Base-by-base conservation (phyloP, 2,113 vertebrate genomes). In the Sporophila hypoxantha region DNA sequence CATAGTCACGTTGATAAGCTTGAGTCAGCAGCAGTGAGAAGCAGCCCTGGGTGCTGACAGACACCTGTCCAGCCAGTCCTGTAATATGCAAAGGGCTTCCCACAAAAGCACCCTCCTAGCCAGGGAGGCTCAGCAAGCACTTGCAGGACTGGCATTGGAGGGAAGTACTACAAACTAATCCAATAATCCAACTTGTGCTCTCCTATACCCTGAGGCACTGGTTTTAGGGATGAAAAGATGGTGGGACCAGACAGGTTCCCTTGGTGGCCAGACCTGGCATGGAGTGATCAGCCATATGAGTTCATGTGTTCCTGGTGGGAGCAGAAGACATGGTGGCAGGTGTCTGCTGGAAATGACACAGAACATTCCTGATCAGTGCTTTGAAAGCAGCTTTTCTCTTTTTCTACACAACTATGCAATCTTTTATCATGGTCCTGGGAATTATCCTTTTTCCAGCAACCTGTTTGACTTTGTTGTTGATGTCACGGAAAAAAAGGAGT, bases 401-500 rank as follows among this genome's bases (percentile, higher is more conserved):
- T 37, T 50, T 56, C 67, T 79, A 53, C 32, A 26, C 37, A 79
- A 76, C 69, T 26, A 21, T 41, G 36, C 44, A 78, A 69, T 81
- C 67, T 82, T 92, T 79, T 67, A 79, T 13, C 15, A 44, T 34
- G 52, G 56, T 76, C 39, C 70, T 79, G 64, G 55, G 78, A 92
- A 84, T 79, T 74, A 60, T 55, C 49, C 52, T 76, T 86, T 84
- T 57, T 80, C 71, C 67, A 87, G 75, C 41, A 74, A 36, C 61
- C 81, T 23, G 29, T 82, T 74, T 93, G 86, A 93, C 77, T 88
- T 88, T 50, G 53, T 75, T 88, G 91, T 79, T 94, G 90, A 95
- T 91, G 91, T 95, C 80, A 95, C 19, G 93, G 94, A 91, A 94
- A 89, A 92, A 82, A 85, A 91, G 9, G 60, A 76, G 70, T 85